Conservation (phyloP, 1,140 invertebrate genomes). For the Zaprionus ghesquierei region DNA sequence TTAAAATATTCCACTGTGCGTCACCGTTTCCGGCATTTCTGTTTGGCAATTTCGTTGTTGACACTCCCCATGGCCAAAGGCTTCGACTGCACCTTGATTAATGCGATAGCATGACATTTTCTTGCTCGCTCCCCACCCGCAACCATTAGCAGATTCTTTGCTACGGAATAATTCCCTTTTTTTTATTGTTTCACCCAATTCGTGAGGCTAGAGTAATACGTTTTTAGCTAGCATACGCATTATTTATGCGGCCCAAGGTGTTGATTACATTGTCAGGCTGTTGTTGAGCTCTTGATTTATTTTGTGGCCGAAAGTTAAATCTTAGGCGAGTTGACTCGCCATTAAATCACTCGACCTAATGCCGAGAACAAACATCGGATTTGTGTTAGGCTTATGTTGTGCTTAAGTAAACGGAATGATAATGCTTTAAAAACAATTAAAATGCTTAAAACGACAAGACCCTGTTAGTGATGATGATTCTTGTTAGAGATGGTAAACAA, state of each 20-base stretch:
- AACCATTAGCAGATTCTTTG: constrained; percentile 42
- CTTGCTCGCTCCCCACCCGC: not conserved
- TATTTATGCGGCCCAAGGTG: constrained; percentile 52
- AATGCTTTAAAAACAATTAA: no score
- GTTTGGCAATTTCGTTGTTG: constrained; percentile 26
- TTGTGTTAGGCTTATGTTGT: not conserved
- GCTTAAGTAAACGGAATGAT: no score
- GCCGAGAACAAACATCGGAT: not conserved
- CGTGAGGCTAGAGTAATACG: constrained; percentile 21
- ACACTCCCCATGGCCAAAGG: constrained; percentile 20
- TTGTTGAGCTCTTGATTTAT: constrained; percentile 35
- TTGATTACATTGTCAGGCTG: constrained; percentile 40
- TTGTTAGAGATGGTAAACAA: no score
- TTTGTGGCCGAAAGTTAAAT: constrained; percentile 23
- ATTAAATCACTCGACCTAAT: constrained; percentile 15
- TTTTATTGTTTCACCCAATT: constrained; percentile 39
- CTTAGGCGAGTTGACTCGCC: constrained; percentile 2
- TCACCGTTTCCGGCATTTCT: not conserved
- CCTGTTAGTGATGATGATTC: no score
- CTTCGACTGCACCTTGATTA: constrained; percentile 73
- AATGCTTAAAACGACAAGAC: no score
- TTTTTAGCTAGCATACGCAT: constrained; percentile 24
- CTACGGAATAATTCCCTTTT: not conserved
- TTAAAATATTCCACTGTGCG: constrained; percentile 13
- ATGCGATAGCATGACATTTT: constrained; percentile 52